Base-by-base conservation (phyloP, 92 coral and sea anemone species). In the Bergia puertoricense region DNA sequence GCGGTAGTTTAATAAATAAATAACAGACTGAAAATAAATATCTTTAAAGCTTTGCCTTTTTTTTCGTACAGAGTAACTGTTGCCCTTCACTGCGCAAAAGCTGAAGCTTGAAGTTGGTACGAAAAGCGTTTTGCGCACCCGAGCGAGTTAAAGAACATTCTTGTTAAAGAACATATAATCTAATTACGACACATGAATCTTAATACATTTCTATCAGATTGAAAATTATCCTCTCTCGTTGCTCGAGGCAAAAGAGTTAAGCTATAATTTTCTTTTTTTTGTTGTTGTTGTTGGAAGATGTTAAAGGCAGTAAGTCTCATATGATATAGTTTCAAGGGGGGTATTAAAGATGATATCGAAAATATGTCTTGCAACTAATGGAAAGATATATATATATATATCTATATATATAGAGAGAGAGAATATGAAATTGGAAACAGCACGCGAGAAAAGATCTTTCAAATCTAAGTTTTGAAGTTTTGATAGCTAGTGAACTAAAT, bases 1-100 rank as follows among this genome's bases (percentile, higher is more conserved):
- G 9, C n/a, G 20, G 37, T 71, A 71, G 87, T 71, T 71, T 30
- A 45, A 71, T 84, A 46, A 84, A 84, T 84, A 84, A 46, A 84
- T 38, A 36, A 59, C 85, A 57, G 85, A 57, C 39, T 15, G 30
- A 30, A 30, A 30, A 37, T 14, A 38, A 20, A 37, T 62, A 18
- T 13, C 43, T 71, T 51, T n/a, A 46, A 11, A 7, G 1, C 8
- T 56, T 4, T 16, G 1, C 8, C 38, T 59, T 56, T 6, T 38
- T 38, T 37, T 14, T 20, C 41, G 8, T 42, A 6, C 11, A 1
- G 40, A 37, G n/a, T 73, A 36, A 62, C 30, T 62, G 69, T 23
- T 18, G 69, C 69, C 30, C 6, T 62, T 16, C 30, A 18, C 4
- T 62, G n/a, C 20, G 30, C 30, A 16, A 62, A 62, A 62, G 18